phyloP scores from a whole-genome alignment of 2,888 invertebrate genomes.

The Gymnocheta viridis region DNA sequence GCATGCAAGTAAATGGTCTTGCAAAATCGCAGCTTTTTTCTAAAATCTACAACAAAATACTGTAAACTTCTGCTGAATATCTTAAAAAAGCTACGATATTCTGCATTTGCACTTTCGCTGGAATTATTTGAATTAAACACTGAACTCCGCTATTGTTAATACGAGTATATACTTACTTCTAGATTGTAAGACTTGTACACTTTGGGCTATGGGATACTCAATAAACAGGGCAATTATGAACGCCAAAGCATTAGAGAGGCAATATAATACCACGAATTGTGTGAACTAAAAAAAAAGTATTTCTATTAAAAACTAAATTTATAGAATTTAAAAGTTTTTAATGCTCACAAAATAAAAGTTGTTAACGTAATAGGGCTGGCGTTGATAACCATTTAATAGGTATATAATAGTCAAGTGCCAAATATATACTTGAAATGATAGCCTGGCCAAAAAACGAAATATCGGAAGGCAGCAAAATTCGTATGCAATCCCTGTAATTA shows the following conservation, averaged over 20 bases:
- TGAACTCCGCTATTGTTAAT: too few species aligned
- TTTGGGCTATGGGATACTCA: slow-evolving; percentile 74
- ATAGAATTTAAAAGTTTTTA: not conserved
- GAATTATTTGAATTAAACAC: too few species aligned
- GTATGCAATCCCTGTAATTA: slow-evolving; percentile 67
- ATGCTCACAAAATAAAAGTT: slow-evolving; percentile 74
- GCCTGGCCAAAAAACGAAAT: slow-evolving; percentile 75
- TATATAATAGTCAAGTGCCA: slow-evolving; percentile 77
- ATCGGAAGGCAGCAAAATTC: slow-evolving; percentile 69
- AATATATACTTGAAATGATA: slow-evolving; percentile 78
- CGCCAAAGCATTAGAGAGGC: slow-evolving; percentile 73
- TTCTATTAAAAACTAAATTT: not conserved
- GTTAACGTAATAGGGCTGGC: slow-evolving; percentile 76
- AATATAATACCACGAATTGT: slow-evolving; percentile 70
- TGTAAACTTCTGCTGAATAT: too few species aligned
- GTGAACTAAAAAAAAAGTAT: slow-evolving; percentile 66
- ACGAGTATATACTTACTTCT: slow-evolving; percentile 42
- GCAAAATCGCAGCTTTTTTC: too few species aligned
- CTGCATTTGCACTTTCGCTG: too few species aligned
- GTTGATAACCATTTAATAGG: slow-evolving; percentile 70
- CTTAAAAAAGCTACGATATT: too few species aligned
- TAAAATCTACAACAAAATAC: too few species aligned
- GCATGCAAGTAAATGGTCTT: too few species aligned
- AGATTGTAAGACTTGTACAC: slow-evolving; percentile 44
- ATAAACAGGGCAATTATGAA: slow-evolving; percentile 74